Conservation (phyloP, 2,797 vertebrate genomes). For the Paguma larvata region DNA sequence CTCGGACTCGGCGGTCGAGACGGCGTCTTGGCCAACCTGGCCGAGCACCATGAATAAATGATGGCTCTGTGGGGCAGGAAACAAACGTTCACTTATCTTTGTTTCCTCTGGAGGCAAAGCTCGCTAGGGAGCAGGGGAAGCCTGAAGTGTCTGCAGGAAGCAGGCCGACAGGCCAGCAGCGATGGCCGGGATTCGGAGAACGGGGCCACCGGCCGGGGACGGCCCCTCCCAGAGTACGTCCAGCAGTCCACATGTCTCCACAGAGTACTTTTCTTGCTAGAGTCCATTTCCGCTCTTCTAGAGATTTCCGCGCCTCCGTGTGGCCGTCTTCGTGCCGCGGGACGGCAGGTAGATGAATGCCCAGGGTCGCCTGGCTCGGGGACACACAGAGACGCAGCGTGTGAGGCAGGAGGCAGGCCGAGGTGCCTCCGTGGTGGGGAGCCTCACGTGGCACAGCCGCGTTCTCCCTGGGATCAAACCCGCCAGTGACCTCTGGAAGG, state of each 20-base stretch:
- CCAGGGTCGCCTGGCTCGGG: too few species aligned
- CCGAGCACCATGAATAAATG: rapidly evolving
- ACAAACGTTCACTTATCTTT: rapidly evolving
- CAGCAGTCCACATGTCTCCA: rapidly evolving
- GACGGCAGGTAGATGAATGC: rapidly evolving
- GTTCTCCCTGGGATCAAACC: background rate
- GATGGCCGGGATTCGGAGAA: background rate
- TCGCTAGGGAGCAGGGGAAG: rapidly evolving
- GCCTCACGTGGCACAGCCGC: rapidly evolving
- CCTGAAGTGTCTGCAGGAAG: rapidly evolving
- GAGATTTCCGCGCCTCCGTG: background rate
- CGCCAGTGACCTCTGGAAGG: background rate
- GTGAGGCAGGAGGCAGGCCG: rapidly evolving
- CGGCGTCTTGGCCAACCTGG: background rate
- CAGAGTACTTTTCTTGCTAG: rapidly evolving
- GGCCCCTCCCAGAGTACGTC: rapidly evolving
- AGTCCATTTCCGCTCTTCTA: background rate
- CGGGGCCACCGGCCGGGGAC: rapidly evolving
- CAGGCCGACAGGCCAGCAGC: rapidly evolving
- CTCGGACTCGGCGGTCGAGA: background rate
- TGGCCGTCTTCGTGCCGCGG: rapidly evolving
- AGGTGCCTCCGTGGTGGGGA: rapidly evolving
- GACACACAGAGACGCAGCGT: rapidly evolving
- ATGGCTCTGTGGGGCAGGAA: background rate
- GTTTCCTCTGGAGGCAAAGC: background rate